Evolutionary conservation across 2,888 invertebrate species (phyloP).

Genomic region (Pristionchus maxplancki): DNA sequence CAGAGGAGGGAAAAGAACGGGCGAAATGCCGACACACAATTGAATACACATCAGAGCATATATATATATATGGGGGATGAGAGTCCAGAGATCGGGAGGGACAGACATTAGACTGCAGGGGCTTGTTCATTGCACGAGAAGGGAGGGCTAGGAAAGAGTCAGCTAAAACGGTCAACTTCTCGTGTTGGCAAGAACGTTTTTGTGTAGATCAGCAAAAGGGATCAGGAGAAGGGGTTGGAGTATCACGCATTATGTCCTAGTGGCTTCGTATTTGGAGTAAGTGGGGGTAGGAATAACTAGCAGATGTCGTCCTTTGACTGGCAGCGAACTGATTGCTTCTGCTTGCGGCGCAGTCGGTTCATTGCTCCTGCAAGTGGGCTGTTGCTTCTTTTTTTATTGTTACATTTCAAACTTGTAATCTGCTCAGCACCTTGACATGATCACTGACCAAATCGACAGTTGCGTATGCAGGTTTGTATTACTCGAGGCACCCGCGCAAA

Average conservation of each 20-base stretch:
- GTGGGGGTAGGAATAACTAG: conserved; percentile 1
- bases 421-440: no score
- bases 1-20: neutral
- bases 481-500: no score
- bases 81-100: neutral
- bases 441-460: no score
- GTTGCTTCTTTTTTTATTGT: no score
- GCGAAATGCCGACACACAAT: conserved; percentile 31
- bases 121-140: neutral
- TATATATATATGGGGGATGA: neutral
- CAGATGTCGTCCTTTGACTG: conserved; percentile 16
- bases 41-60: conserved; percentile 27
- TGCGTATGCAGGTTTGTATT: no score
- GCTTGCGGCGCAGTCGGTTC: conserved; percentile 6
- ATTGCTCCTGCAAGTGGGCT: neutral
- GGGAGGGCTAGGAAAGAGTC: neutral
- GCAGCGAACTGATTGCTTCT: conserved; percentile 11
- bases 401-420: no score
- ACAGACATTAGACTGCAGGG: no score
- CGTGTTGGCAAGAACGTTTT: neutral
- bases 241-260: conserved; percentile 23
- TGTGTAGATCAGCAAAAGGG: neutral
- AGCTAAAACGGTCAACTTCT: neutral
- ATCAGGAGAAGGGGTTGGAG: neutral
- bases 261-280: conserved; percentile 17